These are phyloP conservation scores for Picathartes gymnocephalus DNA, from an alignment of 2,113 vertebrate genomes.

Conservation along the genomic window DNA sequence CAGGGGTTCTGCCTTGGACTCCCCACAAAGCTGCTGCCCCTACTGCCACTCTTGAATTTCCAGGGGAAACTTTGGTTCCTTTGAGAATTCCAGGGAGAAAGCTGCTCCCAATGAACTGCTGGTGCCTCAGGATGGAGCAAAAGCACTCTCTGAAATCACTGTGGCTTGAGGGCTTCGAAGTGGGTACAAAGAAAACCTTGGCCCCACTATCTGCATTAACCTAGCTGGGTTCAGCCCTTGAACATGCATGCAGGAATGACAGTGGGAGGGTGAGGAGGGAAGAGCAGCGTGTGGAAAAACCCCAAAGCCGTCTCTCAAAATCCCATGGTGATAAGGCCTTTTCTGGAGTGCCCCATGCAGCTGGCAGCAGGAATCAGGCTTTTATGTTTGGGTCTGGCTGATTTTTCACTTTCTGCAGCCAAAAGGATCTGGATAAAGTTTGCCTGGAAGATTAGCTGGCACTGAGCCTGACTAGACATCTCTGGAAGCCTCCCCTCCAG, in stretches of 20 bases:
- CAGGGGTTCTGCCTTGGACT: background rate
- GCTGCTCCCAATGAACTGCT: background rate
- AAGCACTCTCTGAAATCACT: background rate
- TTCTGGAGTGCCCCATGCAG: constrained; percentile 42
- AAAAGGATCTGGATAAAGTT: constrained; percentile 51
- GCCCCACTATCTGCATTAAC: background rate
- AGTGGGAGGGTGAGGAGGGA: background rate
- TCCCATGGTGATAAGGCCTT: constrained; percentile 15
- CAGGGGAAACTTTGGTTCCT: background rate
- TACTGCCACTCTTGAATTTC: background rate
- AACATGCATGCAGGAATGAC: fast-evolving
- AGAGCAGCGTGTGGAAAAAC: background rate
- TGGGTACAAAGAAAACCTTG: background rate
- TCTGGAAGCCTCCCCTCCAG: background rate
- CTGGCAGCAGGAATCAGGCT: constrained; percentile 38
- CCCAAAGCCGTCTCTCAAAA: background rate
- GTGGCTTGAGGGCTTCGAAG: background rate
- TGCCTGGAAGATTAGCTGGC: constrained; percentile 55
- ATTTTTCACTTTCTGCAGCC: constrained; percentile 40
- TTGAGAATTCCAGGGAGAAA: background rate
- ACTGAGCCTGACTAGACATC: background rate
- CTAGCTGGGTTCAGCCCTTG: background rate
- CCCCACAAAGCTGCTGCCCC: background rate
- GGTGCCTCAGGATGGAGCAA: background rate
- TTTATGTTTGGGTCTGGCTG: constrained; percentile 23